Conservation (phyloP, 2,113 vertebrate species). For the Lampris incognitus region DNA sequence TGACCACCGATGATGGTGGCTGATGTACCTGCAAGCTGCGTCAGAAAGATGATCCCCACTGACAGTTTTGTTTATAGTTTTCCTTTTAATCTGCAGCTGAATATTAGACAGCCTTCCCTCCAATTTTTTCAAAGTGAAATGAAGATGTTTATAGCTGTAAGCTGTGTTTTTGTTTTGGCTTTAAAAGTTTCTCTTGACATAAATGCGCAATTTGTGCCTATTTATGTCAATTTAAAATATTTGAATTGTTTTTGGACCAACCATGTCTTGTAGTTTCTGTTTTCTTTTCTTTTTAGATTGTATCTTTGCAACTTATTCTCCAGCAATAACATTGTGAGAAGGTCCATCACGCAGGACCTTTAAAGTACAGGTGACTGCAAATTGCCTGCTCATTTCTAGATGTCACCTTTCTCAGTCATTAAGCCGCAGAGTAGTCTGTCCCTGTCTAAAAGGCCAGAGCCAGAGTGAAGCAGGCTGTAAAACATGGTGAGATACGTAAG, state of each 20-base stretch:
- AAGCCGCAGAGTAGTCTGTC: slow-evolving; percentile 25
- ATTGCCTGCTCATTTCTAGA: slow-evolving; percentile 36
- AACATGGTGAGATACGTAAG: slow-evolving; percentile 42
- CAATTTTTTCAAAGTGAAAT: slow-evolving; percentile 33
- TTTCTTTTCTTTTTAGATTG: neutral
- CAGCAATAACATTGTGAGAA: neutral
- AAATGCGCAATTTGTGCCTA: slow-evolving; percentile 43
- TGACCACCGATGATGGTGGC: neutral
- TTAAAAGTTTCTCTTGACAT: slow-evolving; percentile 56
- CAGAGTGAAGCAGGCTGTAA: slow-evolving; percentile 37
- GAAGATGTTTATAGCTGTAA: slow-evolving; percentile 30
- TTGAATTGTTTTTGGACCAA: neutral
- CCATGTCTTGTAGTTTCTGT: neutral
- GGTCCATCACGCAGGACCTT: neutral
- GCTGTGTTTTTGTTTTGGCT: slow-evolving; percentile 45
- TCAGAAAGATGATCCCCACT: slow-evolving; percentile 6
- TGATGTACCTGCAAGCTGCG: slow-evolving; percentile 1
- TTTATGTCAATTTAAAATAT: too few relatives aligned
- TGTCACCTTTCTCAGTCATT: slow-evolving; percentile 34
- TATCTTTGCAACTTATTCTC: neutral
- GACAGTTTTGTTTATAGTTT: slow-evolving; percentile 6
- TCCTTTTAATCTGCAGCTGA: slow-evolving; percentile 25
- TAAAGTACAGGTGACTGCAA: slow-evolving; percentile 5
- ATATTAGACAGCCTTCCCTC: slow-evolving; percentile 43
- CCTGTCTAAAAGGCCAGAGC: slow-evolving; percentile 35